Conservation (phyloP, 2,888 invertebrate genomes). For the Eristalis intricaria region DNA sequence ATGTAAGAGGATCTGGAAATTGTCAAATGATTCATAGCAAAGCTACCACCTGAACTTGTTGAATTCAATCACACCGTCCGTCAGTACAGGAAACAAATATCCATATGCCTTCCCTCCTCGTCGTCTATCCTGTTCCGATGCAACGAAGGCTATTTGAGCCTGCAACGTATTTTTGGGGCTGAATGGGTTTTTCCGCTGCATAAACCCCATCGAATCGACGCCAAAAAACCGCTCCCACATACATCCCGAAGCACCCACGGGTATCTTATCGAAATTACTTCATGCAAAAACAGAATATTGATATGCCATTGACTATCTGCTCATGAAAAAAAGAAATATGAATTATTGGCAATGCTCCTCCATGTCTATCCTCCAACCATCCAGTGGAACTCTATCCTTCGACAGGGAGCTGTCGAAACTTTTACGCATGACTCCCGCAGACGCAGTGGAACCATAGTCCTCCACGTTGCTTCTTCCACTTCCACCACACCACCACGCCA, state of each 20-base stretch:
- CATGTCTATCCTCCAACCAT: slow-evolving; percentile 3
- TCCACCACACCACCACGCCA: slow-evolving; percentile 21
- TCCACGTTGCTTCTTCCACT: not conserved
- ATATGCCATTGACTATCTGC: slow-evolving; percentile 10
- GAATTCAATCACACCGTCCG: not conserved
- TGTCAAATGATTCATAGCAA: not conserved
- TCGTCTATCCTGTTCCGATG: not conserved
- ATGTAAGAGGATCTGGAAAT: not conserved
- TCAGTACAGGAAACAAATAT: not conserved
- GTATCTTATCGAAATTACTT: slow-evolving; percentile 4
- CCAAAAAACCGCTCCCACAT: not conserved
- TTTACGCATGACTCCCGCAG: slow-evolving; percentile 54
- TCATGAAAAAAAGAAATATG: slow-evolving; percentile 2
- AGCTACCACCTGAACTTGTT: slow-evolving; percentile 1
- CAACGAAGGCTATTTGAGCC: not conserved
- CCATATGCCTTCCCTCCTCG: not conserved
- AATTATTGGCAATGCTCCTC: slow-evolving; percentile 6
- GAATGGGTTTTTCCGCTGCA: not conserved
- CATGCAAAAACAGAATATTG: slow-evolving; percentile 26
- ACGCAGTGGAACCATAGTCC: slow-evolving; percentile 29
- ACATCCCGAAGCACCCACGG: not conserved
- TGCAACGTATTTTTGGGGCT: not conserved
- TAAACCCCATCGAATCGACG: not conserved
- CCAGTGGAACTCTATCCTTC: slow-evolving; percentile 8
- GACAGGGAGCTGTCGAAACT: slow-evolving; percentile 27